Base-by-base conservation (phyloP, 2,888 invertebrate species). In the Lathronympha strigana region DNA sequence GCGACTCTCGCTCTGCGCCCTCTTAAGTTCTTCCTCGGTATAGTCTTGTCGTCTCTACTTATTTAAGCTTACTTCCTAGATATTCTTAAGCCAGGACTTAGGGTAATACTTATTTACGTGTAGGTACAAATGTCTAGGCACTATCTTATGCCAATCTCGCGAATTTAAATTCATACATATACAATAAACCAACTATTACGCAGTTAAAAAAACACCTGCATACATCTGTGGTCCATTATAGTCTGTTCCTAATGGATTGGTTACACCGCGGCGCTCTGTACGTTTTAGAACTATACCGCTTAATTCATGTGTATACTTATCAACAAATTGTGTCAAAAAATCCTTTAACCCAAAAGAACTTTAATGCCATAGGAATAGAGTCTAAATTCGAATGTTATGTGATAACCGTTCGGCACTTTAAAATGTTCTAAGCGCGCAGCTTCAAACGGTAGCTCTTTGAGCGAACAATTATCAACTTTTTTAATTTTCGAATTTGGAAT, bases 361-460 rank as follows among this genome's bases (percentile, higher is more conserved):
- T 6, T 28, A 45, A 15, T 0, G 0, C 4, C 0, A 4, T 45
- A 4, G 8, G 0, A 45, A 45, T 54, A 31, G 28, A 15, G 31
- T 9, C 13, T 6, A 40, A 55, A 43, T n/a, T 19, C 3, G 4
- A 40, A n/a, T 1, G 31, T 15, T n/a, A 1, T n/a, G n/a, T n/a
- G n/a, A 31, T 21, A 23, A 47, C 31, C 36, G 13, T 21, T 60
- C 63, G 55, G 63, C 55, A 57, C 51, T 63, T 64, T 61, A 67
- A 68, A 68, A 58, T 49, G 66, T 61, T 49, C 43, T 57, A 45
- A 19, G 43, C 57, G 55, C 40, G 55, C 40, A 28, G 5, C 57
- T 45, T 57, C 43, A 57, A 57, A 57, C 43, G 31, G 31, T 21
- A 2, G 38, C 15, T 38, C n/a, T 45, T 57, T 43, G 57, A 31